Percentiles rank a stretch among this genome's conserved stretches.
Conservation (phyloP, 1,140 invertebrate genomes). For the Polypedilum pembai region DNA sequence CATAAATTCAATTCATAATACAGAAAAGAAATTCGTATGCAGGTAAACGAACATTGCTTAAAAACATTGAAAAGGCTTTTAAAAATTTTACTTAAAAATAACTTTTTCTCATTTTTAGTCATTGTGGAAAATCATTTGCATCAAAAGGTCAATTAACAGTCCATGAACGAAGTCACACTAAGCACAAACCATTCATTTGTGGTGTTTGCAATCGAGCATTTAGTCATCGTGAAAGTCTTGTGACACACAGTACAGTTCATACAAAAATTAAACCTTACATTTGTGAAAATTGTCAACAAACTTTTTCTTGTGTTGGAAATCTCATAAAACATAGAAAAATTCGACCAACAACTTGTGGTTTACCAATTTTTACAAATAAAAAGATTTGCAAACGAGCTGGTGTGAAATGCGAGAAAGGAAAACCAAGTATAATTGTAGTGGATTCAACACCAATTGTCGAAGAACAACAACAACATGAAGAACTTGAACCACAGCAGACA, state of each 20-base stretch:
- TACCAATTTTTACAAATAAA: slow-evolving; percentile 35
- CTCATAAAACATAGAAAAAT: slow-evolving; percentile 43
- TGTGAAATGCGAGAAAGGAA: slow-evolving; percentile 32
- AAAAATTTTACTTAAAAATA: too few relatives aligned
- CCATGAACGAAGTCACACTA: slow-evolving; percentile 45
- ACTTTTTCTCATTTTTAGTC: background rate
- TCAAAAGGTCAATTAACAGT: slow-evolving; percentile 37
- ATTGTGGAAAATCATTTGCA: background rate
- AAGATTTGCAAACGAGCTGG: slow-evolving; percentile 31
- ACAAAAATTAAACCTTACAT: slow-evolving; percentile 45
- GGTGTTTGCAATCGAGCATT: slow-evolving; percentile 45
- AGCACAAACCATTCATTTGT: slow-evolving; percentile 49
- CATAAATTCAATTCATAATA: background rate
- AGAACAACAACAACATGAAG: background rate
- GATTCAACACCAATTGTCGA: background rate
- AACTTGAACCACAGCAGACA: background rate
- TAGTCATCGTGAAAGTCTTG: slow-evolving; percentile 46
- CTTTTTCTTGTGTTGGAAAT: slow-evolving; percentile 45
- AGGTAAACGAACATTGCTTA: too few relatives aligned
- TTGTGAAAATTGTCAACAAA: slow-evolving; percentile 42
- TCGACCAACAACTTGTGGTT: slow-evolving; percentile 43
- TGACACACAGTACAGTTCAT: slow-evolving; percentile 47
- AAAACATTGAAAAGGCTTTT: too few relatives aligned
- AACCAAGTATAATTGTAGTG: slow-evolving; percentile 30
- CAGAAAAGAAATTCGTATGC: background rate